Evolutionary conservation across 2,113 vertebrate genomes (phyloP).

Genomic region (Oreochromis niloticus): DNA sequence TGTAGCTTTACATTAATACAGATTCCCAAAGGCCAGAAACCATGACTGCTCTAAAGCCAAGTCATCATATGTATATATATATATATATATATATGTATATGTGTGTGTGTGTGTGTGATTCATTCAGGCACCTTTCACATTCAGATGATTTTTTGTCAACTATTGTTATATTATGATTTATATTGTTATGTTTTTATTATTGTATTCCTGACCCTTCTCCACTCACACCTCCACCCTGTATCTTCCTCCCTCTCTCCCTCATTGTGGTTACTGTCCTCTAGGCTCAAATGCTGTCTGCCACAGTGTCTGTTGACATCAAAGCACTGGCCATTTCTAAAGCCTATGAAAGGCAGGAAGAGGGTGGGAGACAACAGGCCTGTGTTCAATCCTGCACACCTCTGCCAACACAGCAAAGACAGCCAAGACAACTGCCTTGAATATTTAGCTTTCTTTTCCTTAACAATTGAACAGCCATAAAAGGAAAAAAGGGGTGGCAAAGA

Average conservation of each 20-base stretch:
- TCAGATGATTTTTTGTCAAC: neutral
- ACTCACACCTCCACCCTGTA: neutral
- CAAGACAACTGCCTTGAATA: constrained; percentile 54
- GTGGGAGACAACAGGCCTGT: constrained; percentile 36
- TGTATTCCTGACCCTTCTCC: neutral
- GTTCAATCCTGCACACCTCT: constrained; percentile 18
- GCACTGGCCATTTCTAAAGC: neutral
- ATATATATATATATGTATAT: neutral
- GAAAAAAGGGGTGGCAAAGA: constrained; percentile 5
- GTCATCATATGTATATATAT: neutral
- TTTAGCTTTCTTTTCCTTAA: constrained; percentile 39
- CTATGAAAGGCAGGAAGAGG: constrained; percentile 70
- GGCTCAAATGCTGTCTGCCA: constrained; percentile 45
- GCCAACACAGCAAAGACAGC: constrained; percentile 33
- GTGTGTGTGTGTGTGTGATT: neutral
- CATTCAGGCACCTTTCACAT: neutral
- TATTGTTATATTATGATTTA: neutral
- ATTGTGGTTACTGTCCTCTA: constrained; percentile 38
- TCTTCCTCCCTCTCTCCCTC: constrained; percentile 3
- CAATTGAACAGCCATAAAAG: constrained; percentile 41
- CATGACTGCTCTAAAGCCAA: neutral
- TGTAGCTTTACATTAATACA: neutral
- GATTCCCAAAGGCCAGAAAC: neutral
- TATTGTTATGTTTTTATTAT: neutral
- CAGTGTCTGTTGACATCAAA: constrained; percentile 68